phyloP scores from a whole-genome alignment of 2,888 invertebrate genomes.

The Ferdinandea cuprea region DNA sequence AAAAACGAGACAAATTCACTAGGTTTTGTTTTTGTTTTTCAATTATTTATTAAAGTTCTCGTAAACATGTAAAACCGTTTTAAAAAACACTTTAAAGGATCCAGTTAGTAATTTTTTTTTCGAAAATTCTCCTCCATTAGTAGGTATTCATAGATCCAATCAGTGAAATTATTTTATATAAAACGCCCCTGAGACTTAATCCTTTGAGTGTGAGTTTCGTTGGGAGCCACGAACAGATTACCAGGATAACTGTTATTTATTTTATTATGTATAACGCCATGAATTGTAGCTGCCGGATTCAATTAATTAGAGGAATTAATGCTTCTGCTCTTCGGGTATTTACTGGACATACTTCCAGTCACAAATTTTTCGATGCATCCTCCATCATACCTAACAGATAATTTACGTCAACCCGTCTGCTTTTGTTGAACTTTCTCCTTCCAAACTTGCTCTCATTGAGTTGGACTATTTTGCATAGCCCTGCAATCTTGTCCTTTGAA shows the following conservation, averaged over 20 bases:
- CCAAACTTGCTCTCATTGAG: no score
- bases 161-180: neutral
- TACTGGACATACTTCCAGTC: neutral
- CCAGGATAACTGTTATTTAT: neutral
- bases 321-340: neutral
- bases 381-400: neutral
- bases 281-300: neutral
- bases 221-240: neutral
- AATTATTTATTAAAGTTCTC: no score
- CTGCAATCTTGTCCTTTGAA: no score
- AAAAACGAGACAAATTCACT: no score
- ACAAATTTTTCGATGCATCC: neutral
- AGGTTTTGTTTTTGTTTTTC: no score
- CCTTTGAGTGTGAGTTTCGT: neutral
- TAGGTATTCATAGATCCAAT: neutral
- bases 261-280: constrained; percentile 4
- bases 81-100: constrained; percentile 31
- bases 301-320: neutral
- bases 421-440: no score
- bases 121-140: no score
- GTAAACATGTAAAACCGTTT: no score
- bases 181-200: constrained; percentile 1
- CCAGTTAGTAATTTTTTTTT: no score
- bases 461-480: neutral
- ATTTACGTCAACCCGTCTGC: no score